Base-by-base conservation (phyloP, 2,797 vertebrate species). In the Sciaenops ocellatus region DNA sequence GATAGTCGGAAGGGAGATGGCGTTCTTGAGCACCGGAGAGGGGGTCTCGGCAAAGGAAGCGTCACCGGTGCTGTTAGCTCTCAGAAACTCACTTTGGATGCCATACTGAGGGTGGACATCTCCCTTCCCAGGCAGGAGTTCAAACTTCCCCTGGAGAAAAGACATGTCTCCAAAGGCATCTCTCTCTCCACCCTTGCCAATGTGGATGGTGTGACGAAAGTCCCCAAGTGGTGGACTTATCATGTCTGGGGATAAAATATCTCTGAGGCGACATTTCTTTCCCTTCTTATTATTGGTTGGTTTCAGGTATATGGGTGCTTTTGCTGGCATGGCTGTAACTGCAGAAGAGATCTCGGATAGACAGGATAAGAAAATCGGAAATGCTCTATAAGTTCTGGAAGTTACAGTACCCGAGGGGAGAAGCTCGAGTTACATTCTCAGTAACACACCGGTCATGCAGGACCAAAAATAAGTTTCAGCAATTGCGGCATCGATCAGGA, bases 81-180 rank as follows among this genome's bases (percentile, higher is more conserved):
- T 94, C 64, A 97, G 88, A 82, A 97, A 98, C 85, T 99, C 98
- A 17, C 82, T 96, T 50, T 97, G 97, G 66, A 94, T 92, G 34
- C 93, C 93, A 62, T 96, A 95, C 56, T 96, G 97, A 56, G 92
- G 93, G 55, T 95, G 61, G 79, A 85, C 64, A 46, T 96, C 95
- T 76, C 93, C 95, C 76, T 96, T 96, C 47, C 98, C 98, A 0
- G 97, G 97, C 48, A 99, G 90, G 28, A 99, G 96, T 85, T 99
- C 98, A 55, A 96, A 99, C 82, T 97, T 99, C 28, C 98, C 98
- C 87, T 99, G 98, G 51, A 99, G 96, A 92, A 99, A 99, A 42
- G 98, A 99, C 93, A 99, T 99, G 82, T 99, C 98, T 20, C 98
- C 98, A 1, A 99, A 99, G 69, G 98, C 95, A 0, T 99, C 98